Conservation (phyloP, 2,888 invertebrate genomes). For the Stegophylla sp. region DNA sequence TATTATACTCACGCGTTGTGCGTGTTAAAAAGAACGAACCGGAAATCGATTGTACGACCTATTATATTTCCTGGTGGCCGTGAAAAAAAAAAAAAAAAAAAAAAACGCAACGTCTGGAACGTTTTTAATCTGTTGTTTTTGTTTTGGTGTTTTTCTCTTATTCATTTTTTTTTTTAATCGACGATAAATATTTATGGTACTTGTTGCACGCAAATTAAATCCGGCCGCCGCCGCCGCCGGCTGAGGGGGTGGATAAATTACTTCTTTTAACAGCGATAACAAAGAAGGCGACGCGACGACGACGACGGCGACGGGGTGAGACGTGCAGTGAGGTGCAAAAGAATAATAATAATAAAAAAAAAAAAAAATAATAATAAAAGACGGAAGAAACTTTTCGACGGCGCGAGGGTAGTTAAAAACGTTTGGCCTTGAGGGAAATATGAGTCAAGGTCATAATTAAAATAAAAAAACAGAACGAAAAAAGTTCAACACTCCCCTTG, state of each 20-base stretch:
- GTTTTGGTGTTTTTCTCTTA: slow-evolving; percentile 31
- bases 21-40: not conserved
- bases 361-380: slow-evolving; percentile 16
- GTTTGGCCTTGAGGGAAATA: slow-evolving; percentile 55
- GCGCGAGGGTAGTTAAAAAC: slow-evolving; percentile 55
- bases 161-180: slow-evolving; percentile 42
- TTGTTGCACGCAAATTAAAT: slow-evolving; percentile 58
- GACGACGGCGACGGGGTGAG: not conserved
- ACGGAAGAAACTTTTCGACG: slow-evolving; percentile 46
- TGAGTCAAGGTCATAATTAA: slow-evolving; percentile 59
- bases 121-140: slow-evolving; percentile 55
- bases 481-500: slow-evolving; percentile 55
- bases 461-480: slow-evolving; percentile 44
- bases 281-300: slow-evolving; percentile 20
- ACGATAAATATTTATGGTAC: slow-evolving; percentile 58
- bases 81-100: slow-evolving; percentile 32
- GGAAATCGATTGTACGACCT: not conserved
- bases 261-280: slow-evolving; percentile 56
- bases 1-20: no score
- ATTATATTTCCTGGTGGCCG: not conserved
- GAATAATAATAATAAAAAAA: slow-evolving; percentile 16
- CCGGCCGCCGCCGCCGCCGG: slow-evolving; percentile 20
- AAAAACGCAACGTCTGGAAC: slow-evolving; percentile 41
- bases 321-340: slow-evolving; percentile 31
- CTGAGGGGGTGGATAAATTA: slow-evolving; percentile 40